Evolutionary conservation across 2,113 vertebrate genomes (phyloP).

Genomic region (Pongo abelii): DNA sequence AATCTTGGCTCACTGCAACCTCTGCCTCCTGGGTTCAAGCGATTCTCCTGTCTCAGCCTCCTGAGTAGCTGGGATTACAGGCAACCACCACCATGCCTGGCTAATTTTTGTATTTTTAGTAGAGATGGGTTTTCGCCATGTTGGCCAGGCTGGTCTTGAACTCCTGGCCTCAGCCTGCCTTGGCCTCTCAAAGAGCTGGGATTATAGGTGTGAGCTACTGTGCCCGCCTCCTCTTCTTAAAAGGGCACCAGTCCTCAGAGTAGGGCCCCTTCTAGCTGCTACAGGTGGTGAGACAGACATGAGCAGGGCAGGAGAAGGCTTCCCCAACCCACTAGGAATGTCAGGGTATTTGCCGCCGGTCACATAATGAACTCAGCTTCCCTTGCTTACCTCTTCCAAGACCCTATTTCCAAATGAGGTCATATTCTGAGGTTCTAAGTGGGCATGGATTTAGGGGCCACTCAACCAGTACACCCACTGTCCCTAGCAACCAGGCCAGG

Average conservation of each 20-base stretch:
- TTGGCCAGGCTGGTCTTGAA: background rate
- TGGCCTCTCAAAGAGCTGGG: background rate
- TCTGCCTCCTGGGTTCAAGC: rapidly evolving
- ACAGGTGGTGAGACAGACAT: no score
- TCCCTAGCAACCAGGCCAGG: background rate
- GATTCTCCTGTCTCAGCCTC: background rate
- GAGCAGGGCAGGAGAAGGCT: no score
- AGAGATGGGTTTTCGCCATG: background rate
- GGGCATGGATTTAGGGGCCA: background rate
- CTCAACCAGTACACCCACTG: background rate
- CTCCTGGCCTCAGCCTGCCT: background rate
- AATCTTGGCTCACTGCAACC: background rate
- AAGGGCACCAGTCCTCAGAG: background rate
- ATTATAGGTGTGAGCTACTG: background rate
- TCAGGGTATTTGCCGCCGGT: no score
- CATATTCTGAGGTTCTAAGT: background rate
- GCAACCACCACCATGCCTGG: rapidly evolving
- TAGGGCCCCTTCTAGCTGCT: background rate
- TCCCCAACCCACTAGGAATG: no score
- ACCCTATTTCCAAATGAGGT: background rate
- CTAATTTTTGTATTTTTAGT: background rate
- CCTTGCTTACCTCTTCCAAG: background rate
- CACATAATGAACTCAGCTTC: background rate
- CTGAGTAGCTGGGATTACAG: background rate
- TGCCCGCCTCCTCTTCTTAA: background rate